Percentiles rank a stretch among this genome's conserved stretches.
phyloP scores from a whole-genome alignment of 2,113 vertebrate species.

The Hassar affinis region DNA sequence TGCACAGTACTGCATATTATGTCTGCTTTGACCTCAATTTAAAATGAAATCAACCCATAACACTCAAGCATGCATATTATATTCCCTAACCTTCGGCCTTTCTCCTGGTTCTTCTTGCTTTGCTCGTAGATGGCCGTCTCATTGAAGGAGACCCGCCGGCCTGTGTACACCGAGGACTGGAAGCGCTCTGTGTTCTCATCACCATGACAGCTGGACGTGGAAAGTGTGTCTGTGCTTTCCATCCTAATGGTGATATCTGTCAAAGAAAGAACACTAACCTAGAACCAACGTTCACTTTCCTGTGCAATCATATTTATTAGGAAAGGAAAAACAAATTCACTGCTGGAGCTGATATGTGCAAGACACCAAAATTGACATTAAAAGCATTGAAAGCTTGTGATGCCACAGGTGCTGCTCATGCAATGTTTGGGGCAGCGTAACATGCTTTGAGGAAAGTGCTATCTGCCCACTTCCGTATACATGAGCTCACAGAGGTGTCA shows the following conservation, averaged over 20 bases:
- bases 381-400: neutral
- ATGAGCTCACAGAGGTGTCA: too few species aligned
- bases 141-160: conserved; percentile 93
- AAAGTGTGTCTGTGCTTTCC: conserved; percentile 83
- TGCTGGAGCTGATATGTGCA: neutral
- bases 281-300: neutral
- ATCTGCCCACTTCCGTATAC: too few species aligned
- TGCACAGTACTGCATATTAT: too few species aligned
- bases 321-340: neutral
- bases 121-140: conserved; percentile 90
- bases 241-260: conserved; percentile 84
- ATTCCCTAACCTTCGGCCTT: conserved; percentile 82
- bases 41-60: neutral
- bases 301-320: neutral
- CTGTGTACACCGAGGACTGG: conserved; percentile 78
- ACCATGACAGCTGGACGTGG: conserved; percentile 72
- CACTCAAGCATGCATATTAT: neutral
- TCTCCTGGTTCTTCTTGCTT: conserved; percentile 84
- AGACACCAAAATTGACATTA: neutral
- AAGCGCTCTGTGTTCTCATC: conserved; percentile 84
- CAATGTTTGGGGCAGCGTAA: too few species aligned
- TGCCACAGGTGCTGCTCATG: too few species aligned
- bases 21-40: neutral
- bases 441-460: too few species aligned
- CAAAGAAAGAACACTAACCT: neutral